Evolutionary conservation across 2,888 invertebrate genomes (phyloP).

Genomic region (Meandrusa payeni): DNA sequence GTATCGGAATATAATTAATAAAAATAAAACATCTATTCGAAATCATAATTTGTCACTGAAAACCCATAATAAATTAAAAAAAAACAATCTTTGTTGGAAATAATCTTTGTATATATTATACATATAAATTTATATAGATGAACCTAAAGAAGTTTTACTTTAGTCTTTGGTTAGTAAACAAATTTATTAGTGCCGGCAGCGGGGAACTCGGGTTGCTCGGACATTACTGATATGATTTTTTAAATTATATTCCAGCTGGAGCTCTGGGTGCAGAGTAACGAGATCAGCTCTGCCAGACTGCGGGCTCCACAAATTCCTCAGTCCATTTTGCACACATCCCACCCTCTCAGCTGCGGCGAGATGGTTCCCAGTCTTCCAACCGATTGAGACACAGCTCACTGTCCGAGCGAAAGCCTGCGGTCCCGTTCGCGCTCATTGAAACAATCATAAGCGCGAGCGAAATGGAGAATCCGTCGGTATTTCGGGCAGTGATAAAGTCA

Average conservation of each 20-base stretch:
- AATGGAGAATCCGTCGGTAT: conserved; percentile 31
- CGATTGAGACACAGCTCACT: conserved; percentile 57
- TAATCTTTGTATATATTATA: no score
- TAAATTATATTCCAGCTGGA: conserved; percentile 57
- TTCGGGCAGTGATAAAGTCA: conserved; percentile 27
- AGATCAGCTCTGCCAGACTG: conserved; percentile 69
- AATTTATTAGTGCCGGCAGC: no score
- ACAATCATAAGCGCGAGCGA: conserved; percentile 37
- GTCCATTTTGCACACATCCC: conserved; percentile 39
- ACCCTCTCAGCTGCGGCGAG: conserved; percentile 59
- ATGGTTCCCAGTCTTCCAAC: conserved; percentile 42
- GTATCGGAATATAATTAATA: no score
- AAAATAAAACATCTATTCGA: no score
- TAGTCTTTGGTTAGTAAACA: no score
- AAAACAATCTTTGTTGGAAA: no score
- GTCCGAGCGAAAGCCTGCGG: conserved; percentile 46
- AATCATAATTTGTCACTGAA: no score
- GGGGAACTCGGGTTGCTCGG: no score
- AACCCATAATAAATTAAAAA: no score
- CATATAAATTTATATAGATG: no score
- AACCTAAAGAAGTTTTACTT: no score
- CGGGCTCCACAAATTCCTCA: conserved; percentile 44
- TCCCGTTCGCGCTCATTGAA: conserved; percentile 38
- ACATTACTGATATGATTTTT: no score
- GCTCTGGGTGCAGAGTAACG: conserved; percentile 76